Percentiles rank a stretch among this genome's conserved stretches.
phyloP scores from a whole-genome alignment of 2,797 vertebrate species.

The Holocentrus rufus region DNA sequence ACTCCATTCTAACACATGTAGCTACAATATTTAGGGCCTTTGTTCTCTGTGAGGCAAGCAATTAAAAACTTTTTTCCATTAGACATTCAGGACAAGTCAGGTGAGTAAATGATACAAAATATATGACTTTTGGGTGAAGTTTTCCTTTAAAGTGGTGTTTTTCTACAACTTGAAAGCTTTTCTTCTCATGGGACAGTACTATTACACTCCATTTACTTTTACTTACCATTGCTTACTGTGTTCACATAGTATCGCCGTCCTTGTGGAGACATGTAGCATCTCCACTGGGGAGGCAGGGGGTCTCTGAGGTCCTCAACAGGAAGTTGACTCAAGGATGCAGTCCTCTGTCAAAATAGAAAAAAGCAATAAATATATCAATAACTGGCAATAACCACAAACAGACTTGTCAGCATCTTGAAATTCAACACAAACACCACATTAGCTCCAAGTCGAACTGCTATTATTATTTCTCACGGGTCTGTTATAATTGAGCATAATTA shows the following conservation, averaged over 20 bases:
- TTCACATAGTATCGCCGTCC: slow-evolving; percentile 96
- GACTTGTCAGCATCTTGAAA: background rate
- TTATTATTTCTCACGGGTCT: slow-evolving; percentile 23
- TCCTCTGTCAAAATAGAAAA: slow-evolving; percentile 83
- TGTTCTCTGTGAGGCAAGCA: no score
- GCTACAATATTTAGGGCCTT: no score
- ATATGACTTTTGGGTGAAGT: no score
- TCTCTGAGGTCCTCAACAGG: slow-evolving; percentile 85
- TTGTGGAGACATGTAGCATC: slow-evolving; percentile 95
- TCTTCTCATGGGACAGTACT: no score
- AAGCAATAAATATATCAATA: slow-evolving; percentile 7
- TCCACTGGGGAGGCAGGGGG: slow-evolving; percentile 92
- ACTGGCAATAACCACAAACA: slow-evolving; percentile 12
- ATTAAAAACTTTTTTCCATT: no score
- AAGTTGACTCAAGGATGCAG: slow-evolving; percentile 87
- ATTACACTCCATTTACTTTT: background rate
- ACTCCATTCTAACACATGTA: no score
- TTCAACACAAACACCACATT: background rate
- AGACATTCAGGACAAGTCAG: no score
- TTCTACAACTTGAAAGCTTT: background rate
- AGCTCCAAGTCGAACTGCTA: background rate
- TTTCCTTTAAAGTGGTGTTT: no score
- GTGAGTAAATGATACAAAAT: no score
- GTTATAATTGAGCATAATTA: background rate
- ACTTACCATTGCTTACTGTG: slow-evolving; percentile 91